These are phyloP conservation scores for Diploscapter pachys DNA, from an alignment of 1,140 invertebrate genomes.

Conservation along the genomic window DNA sequence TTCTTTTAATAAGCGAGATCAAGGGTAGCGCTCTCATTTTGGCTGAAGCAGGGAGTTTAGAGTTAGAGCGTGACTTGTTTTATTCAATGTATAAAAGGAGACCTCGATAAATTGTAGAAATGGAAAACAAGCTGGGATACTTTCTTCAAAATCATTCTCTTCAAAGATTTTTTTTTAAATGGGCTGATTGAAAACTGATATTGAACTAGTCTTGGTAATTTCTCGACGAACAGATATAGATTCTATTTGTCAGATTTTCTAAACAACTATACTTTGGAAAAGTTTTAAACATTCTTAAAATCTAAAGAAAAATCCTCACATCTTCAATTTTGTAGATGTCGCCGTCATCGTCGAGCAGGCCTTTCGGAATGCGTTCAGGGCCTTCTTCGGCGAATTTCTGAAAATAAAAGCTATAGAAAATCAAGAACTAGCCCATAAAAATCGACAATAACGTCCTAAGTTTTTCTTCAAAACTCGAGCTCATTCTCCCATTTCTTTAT, in stretches of 20 bases:
- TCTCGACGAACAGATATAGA: too few relatives aligned
- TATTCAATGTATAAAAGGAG: background rate
- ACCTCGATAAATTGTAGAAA: too few relatives aligned
- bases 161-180: slow-evolving; percentile 2
- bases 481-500: background rate
- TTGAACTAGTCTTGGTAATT: too few relatives aligned
- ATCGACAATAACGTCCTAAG: background rate
- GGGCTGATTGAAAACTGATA: too few relatives aligned
- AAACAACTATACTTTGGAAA: too few relatives aligned
- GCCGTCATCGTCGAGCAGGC: slow-evolving; percentile 25
- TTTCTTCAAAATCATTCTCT: slow-evolving; percentile 7
- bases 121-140: background rate
- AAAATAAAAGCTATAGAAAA: background rate
- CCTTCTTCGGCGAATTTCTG: slow-evolving; percentile 22
- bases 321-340: slow-evolving; percentile 51
- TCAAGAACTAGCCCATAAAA: background rate
- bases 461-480: background rate
- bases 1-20: slow-evolving; percentile 5
- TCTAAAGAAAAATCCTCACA: slow-evolving; percentile 22
- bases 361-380: slow-evolving; percentile 12
- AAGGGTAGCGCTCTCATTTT: background rate
- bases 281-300: background rate
- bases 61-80: slow-evolving; percentile 10
- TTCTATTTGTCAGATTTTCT: too few relatives aligned
- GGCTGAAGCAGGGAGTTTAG: too few relatives aligned